phyloP scores from a whole-genome alignment of 1,140 invertebrate genomes.

The Platyscapa corneri region DNA sequence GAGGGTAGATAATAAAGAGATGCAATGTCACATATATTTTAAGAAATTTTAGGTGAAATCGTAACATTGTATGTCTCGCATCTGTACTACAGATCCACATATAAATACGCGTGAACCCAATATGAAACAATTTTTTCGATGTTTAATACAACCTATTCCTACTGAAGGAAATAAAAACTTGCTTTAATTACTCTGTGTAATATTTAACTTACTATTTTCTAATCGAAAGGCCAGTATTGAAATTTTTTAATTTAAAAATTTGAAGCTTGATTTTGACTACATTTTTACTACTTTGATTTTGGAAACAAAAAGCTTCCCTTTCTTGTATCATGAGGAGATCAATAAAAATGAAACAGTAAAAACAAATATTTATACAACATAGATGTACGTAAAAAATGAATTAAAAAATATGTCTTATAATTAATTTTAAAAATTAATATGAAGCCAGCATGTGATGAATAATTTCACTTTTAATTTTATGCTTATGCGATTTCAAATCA shows the following conservation, averaged over 20 bases:
- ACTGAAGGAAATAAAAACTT: background rate
- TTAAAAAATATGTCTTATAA: slow-evolving; percentile 24
- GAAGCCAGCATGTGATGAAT: background rate
- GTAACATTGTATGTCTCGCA: background rate
- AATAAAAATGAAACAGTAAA: slow-evolving; percentile 27
- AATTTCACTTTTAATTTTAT: slow-evolving; percentile 6
- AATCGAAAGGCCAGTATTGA: background rate
- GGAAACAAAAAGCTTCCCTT: background rate
- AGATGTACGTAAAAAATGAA: slow-evolving; percentile 4
- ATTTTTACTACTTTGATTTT: background rate
- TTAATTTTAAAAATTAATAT: background rate
- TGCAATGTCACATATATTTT: background rate
- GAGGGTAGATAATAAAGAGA: background rate
- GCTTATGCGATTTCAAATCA: slow-evolving; percentile 3
- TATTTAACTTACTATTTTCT: background rate
- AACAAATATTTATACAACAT: background rate
- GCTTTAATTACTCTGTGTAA: background rate
- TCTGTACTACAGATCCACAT: background rate
- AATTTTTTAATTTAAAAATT: background rate
- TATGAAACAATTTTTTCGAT: slow-evolving; percentile 15
- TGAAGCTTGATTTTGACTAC: background rate
- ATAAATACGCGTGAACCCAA: background rate
- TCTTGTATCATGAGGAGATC: slow-evolving; percentile 26
- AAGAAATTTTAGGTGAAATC: slow-evolving; percentile 3
- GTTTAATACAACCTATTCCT: background rate